Evolutionary conservation across 2,113 vertebrate genomes (phyloP).

Genomic region (Falco punctatus): DNA sequence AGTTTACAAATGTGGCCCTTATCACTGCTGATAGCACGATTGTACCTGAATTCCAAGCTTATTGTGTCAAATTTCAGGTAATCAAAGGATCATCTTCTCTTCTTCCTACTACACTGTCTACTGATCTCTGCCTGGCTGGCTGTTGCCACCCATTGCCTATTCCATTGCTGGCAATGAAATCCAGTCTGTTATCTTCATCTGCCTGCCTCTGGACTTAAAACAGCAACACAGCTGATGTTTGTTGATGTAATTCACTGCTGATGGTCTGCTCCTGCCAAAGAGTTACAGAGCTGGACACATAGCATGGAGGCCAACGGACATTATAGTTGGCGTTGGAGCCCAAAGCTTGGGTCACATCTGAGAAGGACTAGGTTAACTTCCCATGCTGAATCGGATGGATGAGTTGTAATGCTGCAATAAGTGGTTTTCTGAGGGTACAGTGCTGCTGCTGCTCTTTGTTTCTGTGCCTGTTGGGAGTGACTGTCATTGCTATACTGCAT

Average conservation of each 20-base stretch:
- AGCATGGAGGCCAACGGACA: neutral
- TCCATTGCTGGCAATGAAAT: neutral
- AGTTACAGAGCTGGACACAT: neutral
- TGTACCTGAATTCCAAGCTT: neutral
- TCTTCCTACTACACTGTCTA: neutral
- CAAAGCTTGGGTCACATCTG: neutral
- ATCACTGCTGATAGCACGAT: neutral
- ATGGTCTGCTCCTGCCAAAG: neutral
- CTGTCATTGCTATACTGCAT: neutral
- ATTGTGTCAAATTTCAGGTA: neutral
- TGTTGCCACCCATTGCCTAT: neutral
- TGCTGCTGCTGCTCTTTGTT: neutral
- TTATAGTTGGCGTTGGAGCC: neutral
- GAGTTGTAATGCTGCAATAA: neutral
- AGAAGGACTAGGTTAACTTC: neutral
- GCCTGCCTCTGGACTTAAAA: neutral
- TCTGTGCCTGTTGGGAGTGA: neutral
- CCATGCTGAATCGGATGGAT: rapidly evolving
- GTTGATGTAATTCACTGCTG: neutral
- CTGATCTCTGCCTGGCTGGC: neutral
- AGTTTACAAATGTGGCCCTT: neutral
- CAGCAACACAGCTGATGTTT: neutral
- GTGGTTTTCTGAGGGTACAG: neutral
- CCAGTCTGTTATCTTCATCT: neutral
- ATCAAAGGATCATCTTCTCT: neutral